Percentiles rank a stretch among this genome's conserved stretches.
Evolutionary conservation across 2,797 vertebrate species (phyloP).

Genomic region (Natrix natrix): DNA sequence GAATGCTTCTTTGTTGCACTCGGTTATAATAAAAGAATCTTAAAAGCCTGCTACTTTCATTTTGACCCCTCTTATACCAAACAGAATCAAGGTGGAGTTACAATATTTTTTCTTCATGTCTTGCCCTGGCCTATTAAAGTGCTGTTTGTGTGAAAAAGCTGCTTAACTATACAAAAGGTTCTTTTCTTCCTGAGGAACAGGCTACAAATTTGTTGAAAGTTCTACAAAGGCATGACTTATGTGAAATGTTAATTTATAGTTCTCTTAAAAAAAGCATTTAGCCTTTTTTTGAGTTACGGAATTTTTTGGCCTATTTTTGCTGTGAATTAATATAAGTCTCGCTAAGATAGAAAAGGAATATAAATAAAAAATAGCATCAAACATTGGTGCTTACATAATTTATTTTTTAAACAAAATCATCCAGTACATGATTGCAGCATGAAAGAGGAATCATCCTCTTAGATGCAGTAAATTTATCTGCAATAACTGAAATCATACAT

Average conservation of each 20-base stretch:
- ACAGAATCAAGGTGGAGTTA: background rate
- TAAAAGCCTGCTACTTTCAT: background rate
- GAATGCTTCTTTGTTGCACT: background rate
- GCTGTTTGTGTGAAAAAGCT: background rate
- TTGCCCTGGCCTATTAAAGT: background rate
- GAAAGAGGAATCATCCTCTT: background rate
- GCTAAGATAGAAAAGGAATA: background rate
- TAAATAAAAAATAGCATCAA: background rate
- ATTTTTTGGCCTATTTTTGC: background rate
- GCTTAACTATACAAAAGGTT: background rate
- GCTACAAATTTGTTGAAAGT: background rate
- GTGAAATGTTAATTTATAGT: background rate
- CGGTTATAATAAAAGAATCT: background rate
- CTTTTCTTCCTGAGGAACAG: background rate
- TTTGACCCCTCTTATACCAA: background rate
- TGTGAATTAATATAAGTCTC: background rate
- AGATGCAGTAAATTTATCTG: background rate
- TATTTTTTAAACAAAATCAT: background rate
- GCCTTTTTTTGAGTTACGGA: background rate
- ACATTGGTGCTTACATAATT: background rate
- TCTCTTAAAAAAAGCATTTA: background rate
- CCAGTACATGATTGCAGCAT: background rate
- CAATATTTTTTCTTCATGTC: background rate
- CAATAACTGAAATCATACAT: background rate
- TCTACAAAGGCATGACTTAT: background rate